phyloP scores from a whole-genome alignment of 2,888 invertebrate species.

The Tipula confusa region DNA sequence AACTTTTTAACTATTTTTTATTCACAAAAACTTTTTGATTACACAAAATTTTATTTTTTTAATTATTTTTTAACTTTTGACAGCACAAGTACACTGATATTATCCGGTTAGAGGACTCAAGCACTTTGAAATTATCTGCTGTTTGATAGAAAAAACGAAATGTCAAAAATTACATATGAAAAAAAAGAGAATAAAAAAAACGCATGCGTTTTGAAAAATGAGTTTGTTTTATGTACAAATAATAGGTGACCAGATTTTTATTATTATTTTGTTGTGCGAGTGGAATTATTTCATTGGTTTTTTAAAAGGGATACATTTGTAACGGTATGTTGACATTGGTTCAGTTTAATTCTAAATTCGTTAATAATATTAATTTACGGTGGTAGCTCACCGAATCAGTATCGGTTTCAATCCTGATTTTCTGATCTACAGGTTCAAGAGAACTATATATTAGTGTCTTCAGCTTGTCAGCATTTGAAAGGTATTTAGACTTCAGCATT shows the following conservation, averaged over 20 bases:
- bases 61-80: background rate
- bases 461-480: too few relatives aligned
- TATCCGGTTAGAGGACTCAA: background rate
- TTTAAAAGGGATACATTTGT: too few relatives aligned
- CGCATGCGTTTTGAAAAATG: slow-evolving; percentile 7
- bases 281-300: background rate
- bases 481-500: too few relatives aligned
- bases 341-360: too few relatives aligned
- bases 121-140: background rate
- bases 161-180: background rate
- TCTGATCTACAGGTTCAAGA: too few relatives aligned
- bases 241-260: background rate
- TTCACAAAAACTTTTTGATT: background rate
- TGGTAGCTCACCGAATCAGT: too few relatives aligned
- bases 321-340: too few relatives aligned
- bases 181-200: slow-evolving; percentile 21
- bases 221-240: background rate
- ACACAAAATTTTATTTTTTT: background rate
- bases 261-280: background rate
- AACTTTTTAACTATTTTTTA: background rate
- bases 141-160: background rate
- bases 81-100: slow-evolving; percentile 5
- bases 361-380: too few relatives aligned
- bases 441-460: too few relatives aligned
- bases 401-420: too few relatives aligned